Evolutionary conservation across 1,140 invertebrate species (phyloP).

Genomic region (Trichonephila clavata): DNA sequence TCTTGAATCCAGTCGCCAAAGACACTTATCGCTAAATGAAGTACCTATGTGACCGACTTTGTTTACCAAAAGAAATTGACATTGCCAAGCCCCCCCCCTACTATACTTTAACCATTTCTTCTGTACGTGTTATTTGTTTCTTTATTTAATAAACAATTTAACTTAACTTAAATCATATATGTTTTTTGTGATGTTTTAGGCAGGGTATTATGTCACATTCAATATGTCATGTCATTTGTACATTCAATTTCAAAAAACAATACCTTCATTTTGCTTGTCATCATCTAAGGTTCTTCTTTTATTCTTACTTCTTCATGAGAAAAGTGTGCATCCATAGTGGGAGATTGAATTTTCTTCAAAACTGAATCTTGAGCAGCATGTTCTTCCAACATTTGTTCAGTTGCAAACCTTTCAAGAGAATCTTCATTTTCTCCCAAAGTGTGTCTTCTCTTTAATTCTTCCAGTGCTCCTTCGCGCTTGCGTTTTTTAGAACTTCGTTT

Average conservation of each 20-base stretch:
- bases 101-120: too few species aligned
- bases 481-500: constrained; percentile 39
- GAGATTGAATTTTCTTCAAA: neutral
- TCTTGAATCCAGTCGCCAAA: too few species aligned
- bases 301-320: neutral
- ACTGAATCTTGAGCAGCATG: neutral
- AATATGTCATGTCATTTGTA: too few species aligned
- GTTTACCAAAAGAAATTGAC: too few species aligned
- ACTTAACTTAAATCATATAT: too few species aligned
- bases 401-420: constrained; percentile 56
- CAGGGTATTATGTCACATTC: too few species aligned
- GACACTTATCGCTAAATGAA: too few species aligned
- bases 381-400: constrained; percentile 45
- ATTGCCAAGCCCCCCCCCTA: too few species aligned
- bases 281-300: constrained; percentile 43
- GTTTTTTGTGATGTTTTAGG: too few species aligned
- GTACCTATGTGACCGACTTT: too few species aligned
- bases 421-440: constrained; percentile 37
- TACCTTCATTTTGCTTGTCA: neutral
- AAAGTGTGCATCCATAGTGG: neutral
- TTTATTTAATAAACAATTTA: too few species aligned
- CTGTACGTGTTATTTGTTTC: too few species aligned
- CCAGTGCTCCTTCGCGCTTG: neutral
- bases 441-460: neutral
- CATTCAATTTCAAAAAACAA: neutral